Evolutionary conservation across 2,797 vertebrate genomes (phyloP).

Genomic region (Oreochromis grahami): DNA sequence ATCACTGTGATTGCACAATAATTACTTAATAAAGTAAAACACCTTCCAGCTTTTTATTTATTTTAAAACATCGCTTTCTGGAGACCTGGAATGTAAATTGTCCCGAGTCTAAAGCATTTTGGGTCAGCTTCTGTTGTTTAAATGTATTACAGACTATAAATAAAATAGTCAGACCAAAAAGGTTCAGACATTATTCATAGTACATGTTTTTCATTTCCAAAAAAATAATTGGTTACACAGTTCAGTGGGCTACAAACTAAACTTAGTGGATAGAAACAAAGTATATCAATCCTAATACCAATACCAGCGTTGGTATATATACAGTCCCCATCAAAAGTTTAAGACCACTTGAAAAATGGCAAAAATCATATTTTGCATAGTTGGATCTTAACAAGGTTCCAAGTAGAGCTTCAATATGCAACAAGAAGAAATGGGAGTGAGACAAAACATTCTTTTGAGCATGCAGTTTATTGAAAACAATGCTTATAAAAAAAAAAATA

Average conservation of each 20-base stretch:
- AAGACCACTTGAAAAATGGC: background rate
- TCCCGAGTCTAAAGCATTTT: background rate
- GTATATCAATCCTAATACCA: background rate
- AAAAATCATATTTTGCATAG: no score
- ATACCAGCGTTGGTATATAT: background rate
- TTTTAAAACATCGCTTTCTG: background rate
- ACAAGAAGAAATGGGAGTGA: background rate
- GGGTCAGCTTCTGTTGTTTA: background rate
- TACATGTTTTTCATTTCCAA: background rate
- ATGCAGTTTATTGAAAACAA: no score
- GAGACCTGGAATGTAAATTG: background rate
- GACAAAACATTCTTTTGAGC: no score
- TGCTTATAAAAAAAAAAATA: no score
- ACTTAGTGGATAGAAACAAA: background rate
- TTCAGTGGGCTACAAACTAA: background rate
- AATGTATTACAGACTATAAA: background rate
- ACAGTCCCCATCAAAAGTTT: background rate
- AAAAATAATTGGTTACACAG: background rate
- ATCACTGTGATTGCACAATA: no score
- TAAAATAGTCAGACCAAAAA: background rate
- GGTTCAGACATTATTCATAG: background rate
- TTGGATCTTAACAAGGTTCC: background rate
- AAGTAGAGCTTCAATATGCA: background rate
- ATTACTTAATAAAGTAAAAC: background rate
- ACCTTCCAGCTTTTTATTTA: background rate